Conservation (phyloP, 1,140 invertebrate genomes). For the Ostrea edulis region DNA sequence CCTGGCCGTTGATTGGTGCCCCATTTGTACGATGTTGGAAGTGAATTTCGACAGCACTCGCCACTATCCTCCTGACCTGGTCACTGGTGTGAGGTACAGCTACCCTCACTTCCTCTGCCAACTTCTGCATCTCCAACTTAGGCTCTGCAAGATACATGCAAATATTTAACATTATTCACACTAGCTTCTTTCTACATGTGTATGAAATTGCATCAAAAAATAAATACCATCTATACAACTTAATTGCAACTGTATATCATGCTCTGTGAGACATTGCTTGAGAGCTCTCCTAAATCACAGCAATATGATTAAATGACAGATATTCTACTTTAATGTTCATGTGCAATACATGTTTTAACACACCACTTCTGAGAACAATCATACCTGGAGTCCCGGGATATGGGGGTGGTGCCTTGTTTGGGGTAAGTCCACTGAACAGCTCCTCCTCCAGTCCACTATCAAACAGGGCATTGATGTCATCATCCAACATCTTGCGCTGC, state of each 20-base stretch:
- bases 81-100: slow-evolving; percentile 72
- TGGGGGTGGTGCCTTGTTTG: slow-evolving; percentile 87
- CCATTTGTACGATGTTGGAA: slow-evolving; percentile 71
- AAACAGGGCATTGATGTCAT: slow-evolving; percentile 51
- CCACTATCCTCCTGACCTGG: slow-evolving; percentile 69
- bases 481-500: slow-evolving; percentile 53
- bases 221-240: too few relatives aligned
- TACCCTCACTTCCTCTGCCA: slow-evolving; percentile 69
- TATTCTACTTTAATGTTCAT: too few relatives aligned
- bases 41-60: slow-evolving; percentile 71
- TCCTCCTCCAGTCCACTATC: slow-evolving; percentile 65
- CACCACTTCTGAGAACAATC: background rate
- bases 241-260: too few relatives aligned
- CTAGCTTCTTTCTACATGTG: too few relatives aligned
- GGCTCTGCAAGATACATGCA: slow-evolving; percentile 19
- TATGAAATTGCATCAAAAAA: background rate
- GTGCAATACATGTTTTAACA: too few relatives aligned
- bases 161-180: background rate
- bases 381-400: slow-evolving; percentile 81
- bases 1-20: slow-evolving; percentile 65
- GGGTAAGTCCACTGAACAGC: slow-evolving; percentile 80
- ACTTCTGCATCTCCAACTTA: slow-evolving; percentile 50
- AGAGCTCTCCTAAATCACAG: too few relatives aligned
- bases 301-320: too few relatives aligned
- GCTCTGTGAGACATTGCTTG: too few relatives aligned